A percentile compares a stretch with the other conserved stretches of the same genome.
Conservation (phyloP, 2,797 vertebrate species). For the Discoglossus pictus region DNA sequence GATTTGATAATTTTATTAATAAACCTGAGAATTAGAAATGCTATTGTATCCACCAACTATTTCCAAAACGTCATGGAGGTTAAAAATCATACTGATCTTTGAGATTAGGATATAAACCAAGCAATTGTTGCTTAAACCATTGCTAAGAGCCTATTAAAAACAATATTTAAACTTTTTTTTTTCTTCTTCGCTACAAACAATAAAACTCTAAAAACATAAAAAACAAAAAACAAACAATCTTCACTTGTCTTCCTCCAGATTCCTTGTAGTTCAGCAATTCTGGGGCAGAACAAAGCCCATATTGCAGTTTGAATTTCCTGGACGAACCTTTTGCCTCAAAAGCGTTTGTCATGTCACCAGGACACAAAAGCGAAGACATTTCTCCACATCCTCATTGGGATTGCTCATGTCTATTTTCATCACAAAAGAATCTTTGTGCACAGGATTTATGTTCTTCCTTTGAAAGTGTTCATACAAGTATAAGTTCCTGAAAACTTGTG, state of each 20-base stretch:
- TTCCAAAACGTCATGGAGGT: neutral
- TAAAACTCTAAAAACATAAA: constrained; percentile 64
- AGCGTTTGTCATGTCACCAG: constrained; percentile 45
- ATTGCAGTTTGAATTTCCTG: constrained; percentile 60
- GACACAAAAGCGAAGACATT: constrained; percentile 49
- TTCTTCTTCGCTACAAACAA: constrained; percentile 60
- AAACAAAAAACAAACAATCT: constrained; percentile 43
- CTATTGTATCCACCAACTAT: neutral
- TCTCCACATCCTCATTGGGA: constrained; percentile 55
- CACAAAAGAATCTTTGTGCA: constrained; percentile 35
- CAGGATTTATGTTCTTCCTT: constrained; percentile 86
- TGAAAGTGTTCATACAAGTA: constrained; percentile 98
- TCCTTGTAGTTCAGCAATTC: constrained; percentile 57
- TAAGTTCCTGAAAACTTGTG: constrained; percentile 94
- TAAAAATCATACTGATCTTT: neutral
- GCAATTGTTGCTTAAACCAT: constrained; percentile 18
- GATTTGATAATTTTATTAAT: neutral
- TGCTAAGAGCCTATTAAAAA: constrained; percentile 31
- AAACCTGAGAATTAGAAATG: neutral
- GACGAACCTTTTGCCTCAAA: constrained; percentile 55
- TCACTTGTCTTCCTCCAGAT: constrained; percentile 58
- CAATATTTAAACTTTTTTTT: constrained; percentile 55
- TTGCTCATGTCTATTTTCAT: constrained; percentile 52
- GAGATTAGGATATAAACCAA: neutral
- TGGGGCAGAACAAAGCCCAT: constrained; percentile 67